A percentile compares a stretch with the other conserved stretches of the same genome.
Evolutionary conservation across 1,140 invertebrate species (phyloP).

Genomic region (Schlechtendalia chinensis): DNA sequence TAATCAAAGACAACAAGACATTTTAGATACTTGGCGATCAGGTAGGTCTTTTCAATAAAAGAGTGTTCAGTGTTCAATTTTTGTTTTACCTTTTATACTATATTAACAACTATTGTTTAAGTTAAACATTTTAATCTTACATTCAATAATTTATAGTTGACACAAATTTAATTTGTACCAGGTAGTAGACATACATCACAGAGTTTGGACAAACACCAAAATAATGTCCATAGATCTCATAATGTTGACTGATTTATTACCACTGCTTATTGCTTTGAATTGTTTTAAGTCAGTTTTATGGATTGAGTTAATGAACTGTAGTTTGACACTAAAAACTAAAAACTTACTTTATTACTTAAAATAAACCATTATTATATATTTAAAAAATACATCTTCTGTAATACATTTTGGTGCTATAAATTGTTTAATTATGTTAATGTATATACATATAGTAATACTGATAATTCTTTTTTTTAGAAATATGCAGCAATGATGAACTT

Average conservation of each 20-base stretch:
- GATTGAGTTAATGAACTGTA: neutral
- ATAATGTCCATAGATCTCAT: conserved; percentile 12
- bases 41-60: conserved; percentile 34
- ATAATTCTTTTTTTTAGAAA: conserved; percentile 34
- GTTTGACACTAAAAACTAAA: neutral
- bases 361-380: neutral
- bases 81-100: neutral
- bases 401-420: neutral
- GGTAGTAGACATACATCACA: neutral
- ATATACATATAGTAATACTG: neutral
- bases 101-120: neutral
- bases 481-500: conserved; percentile 81
- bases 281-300: neutral
- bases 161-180: conserved; percentile 9
- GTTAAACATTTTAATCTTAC: neutral
- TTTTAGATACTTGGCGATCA: conserved; percentile 44
- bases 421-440: neutral
- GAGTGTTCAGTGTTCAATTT: conserved; percentile 2
- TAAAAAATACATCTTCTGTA: neutral
- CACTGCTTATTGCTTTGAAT: conserved; percentile 25
- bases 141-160: neutral
- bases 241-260: conserved; percentile 35
- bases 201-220: conserved; percentile 26
- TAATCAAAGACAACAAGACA: conserved; percentile 36
- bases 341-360: neutral